These are phyloP conservation scores for Sussaba pulchella DNA, from an alignment of 2,888 invertebrate genomes.

Conservation along the genomic window DNA sequence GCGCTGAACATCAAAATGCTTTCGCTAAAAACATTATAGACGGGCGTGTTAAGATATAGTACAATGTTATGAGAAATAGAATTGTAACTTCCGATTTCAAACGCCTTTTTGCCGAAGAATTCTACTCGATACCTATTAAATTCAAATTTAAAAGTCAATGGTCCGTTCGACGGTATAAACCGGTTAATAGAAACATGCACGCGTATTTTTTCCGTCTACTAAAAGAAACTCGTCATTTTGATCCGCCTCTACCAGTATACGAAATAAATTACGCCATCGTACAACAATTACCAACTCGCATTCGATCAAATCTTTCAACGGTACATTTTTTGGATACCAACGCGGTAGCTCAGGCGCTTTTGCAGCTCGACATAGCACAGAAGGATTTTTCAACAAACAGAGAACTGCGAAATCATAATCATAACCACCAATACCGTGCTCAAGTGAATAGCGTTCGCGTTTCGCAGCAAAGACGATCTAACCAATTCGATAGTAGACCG, in stretches of 20 bases:
- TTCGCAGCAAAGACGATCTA: not conserved
- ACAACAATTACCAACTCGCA: constrained; percentile 23
- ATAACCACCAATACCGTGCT: not conserved
- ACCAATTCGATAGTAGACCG: not conserved
- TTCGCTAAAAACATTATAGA: constrained; percentile 36
- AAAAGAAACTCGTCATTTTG: constrained; percentile 38
- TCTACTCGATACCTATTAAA: constrained; percentile 46
- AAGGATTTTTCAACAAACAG: not conserved
- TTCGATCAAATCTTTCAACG: not conserved
- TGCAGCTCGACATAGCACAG: constrained; percentile 1
- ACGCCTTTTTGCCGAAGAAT: constrained; percentile 17
- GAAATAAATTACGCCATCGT: constrained; percentile 42
- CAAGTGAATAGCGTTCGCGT: not conserved
- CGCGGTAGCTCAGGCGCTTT: constrained; percentile 12
- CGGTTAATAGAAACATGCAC: too few species aligned
- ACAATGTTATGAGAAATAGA: constrained; percentile 7
- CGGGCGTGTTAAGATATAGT: constrained; percentile 38
- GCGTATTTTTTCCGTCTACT: constrained; percentile 30
- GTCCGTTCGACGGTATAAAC: constrained; percentile 5
- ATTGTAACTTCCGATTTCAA: constrained; percentile 26
- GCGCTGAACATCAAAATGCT: constrained; percentile 11
- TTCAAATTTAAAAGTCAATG: constrained; percentile 36
- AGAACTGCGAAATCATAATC: not conserved
- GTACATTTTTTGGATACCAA: constrained; percentile 61
- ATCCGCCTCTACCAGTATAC: constrained; percentile 14